Percentiles rank a stretch among this genome's conserved stretches.
These are phyloP conservation scores for Calliphora vomitoria DNA, from an alignment of 2,888 invertebrate genomes.

Conservation along the genomic window DNA sequence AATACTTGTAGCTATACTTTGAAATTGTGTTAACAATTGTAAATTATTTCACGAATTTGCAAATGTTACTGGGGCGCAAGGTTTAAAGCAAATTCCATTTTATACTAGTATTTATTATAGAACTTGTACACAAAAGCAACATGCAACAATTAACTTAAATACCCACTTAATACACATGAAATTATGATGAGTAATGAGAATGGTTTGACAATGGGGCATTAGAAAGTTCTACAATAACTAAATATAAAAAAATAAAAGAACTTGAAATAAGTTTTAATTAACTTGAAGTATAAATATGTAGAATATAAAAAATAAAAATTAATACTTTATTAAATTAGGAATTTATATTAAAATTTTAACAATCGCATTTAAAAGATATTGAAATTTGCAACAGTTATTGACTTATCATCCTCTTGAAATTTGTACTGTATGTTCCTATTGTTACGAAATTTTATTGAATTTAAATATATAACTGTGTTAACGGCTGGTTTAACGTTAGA, in stretches of 20 bases:
- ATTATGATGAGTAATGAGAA: slow-evolving; percentile 2
- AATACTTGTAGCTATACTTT: neutral
- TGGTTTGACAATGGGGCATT: neutral
- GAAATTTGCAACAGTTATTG: too few relatives aligned
- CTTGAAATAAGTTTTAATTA: neutral
- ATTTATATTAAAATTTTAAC: too few relatives aligned
- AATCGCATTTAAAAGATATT: too few relatives aligned
- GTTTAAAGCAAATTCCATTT: neutral
- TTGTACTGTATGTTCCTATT: too few relatives aligned
- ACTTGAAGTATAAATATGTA: neutral
- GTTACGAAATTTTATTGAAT: too few relatives aligned
- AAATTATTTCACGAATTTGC: slow-evolving; percentile 37
- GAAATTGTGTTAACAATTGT: neutral
- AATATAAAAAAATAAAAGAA: neutral
- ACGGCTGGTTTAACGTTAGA: too few relatives aligned
- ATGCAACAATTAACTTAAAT: slow-evolving; percentile 25
- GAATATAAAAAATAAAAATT: too few relatives aligned
- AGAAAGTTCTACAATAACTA: neutral
- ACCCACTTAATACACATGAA: neutral
- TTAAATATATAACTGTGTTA: too few relatives aligned
- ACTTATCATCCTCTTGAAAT: too few relatives aligned
- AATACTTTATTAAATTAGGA: too few relatives aligned
- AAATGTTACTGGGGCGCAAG: slow-evolving; percentile 19
- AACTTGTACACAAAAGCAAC: slow-evolving; percentile 3
- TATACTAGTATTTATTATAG: neutral